Evolutionary conservation across 2,113 vertebrate genomes (phyloP), one percentile per base, ranked within the genome.

Genomic region (Fulmarus glacialis): DNA sequence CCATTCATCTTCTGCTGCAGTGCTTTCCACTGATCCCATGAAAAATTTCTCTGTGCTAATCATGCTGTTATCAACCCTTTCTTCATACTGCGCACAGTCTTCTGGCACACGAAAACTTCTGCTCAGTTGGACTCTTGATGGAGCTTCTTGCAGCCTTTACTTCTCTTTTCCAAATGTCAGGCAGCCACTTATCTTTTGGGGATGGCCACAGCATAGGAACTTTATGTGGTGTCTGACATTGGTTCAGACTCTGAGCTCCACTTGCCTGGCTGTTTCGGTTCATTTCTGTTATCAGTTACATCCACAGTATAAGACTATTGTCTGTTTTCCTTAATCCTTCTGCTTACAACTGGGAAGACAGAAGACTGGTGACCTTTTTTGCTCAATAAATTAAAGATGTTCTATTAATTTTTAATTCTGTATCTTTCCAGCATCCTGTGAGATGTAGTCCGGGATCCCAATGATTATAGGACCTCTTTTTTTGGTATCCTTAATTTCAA

Each of bases 301-400:
- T 34, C 18, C 20, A 5, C 0, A 6, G 3, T 19, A 5, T 12
- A 40, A 71, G 30, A 58, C 3, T 20, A 27, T 24, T 79, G 3
- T 11, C 23, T n/a, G 21, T 52, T 68, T 80, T n/a, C 6, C 17
- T 73, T 63, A 48, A 77, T 47, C 9, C 16, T 70, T 90, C 32
- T 75, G 10, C 45, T 43, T 63, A 56, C 14, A 83, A 8, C 8
- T 1, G 2, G 23, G 3, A 8, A 89, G 48, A 14, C 6, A 83
- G 29, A 82, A 82, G 14, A 36, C 11, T 36, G 6, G 5, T 45
- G 8, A 4, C 43, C 2, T 52, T 56, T 71, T 68, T 50, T 8
- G 8, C 30, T 74, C 50, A 84, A 24, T 38, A 78, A 62, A 34
- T 22, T 86, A 24, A 90, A 92, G 29, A 43, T 27, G 1, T 50